phyloP scores from a whole-genome alignment of 1,140 invertebrate species.

The Philotrypesis tridentata region DNA sequence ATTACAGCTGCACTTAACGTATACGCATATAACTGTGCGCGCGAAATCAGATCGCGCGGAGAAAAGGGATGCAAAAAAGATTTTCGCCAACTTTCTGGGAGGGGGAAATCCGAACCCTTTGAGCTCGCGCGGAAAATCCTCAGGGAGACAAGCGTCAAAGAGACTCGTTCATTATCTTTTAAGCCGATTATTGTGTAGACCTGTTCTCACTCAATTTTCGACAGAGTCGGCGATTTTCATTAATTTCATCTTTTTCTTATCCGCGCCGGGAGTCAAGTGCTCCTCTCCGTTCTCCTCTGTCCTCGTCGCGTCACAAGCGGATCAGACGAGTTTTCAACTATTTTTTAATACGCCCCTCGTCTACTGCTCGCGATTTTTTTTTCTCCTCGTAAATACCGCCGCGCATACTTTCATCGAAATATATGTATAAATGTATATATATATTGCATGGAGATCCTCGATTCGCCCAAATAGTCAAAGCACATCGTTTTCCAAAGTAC shows the following conservation, averaged over 20 bases:
- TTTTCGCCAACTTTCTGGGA: neutral
- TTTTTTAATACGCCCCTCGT: neutral
- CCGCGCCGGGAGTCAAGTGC: neutral
- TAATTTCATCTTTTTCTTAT: conserved; percentile 20
- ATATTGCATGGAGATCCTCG: neutral
- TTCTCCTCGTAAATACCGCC: neutral
- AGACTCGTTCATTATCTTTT: conserved; percentile 22
- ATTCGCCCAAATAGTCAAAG: neutral
- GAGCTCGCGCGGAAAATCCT: neutral
- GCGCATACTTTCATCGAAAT: neutral
- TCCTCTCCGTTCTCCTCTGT: neutral
- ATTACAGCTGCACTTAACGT: neutral
- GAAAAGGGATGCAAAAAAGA: conserved; percentile 22
- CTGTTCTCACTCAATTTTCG: conserved; percentile 28
- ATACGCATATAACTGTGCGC: no score
- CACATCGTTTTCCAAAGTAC: neutral
- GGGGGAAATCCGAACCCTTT: neutral
- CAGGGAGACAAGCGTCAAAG: conserved; percentile 31
- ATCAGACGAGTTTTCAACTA: conserved; percentile 6
- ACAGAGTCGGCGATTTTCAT: conserved; percentile 30
- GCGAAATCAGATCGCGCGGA: neutral
- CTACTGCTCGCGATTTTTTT: conserved; percentile 2
- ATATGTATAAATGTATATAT: neutral
- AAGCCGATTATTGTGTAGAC: conserved; percentile 42
- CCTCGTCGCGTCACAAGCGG: neutral